Conservation (phyloP, 1,140 invertebrate genomes). For the Halesus radiatus region DNA sequence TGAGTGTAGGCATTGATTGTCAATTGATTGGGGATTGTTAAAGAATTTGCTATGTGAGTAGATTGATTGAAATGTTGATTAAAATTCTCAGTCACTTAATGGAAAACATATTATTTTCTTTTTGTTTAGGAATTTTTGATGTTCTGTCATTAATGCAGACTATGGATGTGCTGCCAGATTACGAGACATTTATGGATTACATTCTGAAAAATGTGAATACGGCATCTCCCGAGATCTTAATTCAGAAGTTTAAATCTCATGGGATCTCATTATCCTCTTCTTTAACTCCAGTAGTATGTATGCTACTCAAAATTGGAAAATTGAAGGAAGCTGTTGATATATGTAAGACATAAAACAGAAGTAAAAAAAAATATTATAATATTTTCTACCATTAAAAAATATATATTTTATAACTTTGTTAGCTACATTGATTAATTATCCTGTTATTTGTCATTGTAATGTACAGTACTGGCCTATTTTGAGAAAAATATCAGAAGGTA, state of each 20-base stretch:
- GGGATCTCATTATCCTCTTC: constrained; percentile 62
- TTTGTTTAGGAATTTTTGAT: constrained; percentile 67
- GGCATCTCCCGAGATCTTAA: constrained; percentile 64
- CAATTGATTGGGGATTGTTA: no score
- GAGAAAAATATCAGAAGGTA: no score
- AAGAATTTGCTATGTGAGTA: no score
- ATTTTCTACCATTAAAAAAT: background rate
- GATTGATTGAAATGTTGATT: no score
- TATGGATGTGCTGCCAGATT: constrained; percentile 68
- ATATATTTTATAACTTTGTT: no score
- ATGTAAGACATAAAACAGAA: no score
- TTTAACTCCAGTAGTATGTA: constrained; percentile 68
- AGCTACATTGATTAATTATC: no score
- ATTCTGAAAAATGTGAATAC: constrained; percentile 69
- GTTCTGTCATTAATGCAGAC: constrained; percentile 68
- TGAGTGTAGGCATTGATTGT: no score
- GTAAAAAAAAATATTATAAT: no score
- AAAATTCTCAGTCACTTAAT: no score
- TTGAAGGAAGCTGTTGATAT: constrained; percentile 65
- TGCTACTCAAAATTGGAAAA: constrained; percentile 66
- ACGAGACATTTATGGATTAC: constrained; percentile 70
- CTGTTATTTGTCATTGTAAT: no score
- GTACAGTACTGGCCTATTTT: no score
- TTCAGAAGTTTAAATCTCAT: constrained; percentile 67
- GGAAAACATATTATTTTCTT: background rate